A percentile compares a stretch with the other conserved stretches of the same genome.
These are phyloP conservation scores for Anastrepha ludens DNA, from an alignment of 1,140 invertebrate genomes.

Conservation along the genomic window DNA sequence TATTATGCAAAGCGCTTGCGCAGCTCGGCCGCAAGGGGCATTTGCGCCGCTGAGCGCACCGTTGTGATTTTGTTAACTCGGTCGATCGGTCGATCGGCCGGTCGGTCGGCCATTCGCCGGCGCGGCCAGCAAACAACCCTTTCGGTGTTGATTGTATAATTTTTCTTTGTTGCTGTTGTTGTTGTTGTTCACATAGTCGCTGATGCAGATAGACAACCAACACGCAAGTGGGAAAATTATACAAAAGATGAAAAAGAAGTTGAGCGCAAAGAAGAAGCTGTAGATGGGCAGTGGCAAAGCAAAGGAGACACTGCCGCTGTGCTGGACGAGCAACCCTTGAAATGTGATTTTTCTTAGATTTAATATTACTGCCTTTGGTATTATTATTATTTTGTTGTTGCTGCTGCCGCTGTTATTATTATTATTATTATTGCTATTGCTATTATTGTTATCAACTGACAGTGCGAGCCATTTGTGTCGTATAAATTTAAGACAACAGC, in stretches of 20 bases:
- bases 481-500: slow-evolving; percentile 38
- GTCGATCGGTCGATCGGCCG: neutral
- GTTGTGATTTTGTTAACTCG: slow-evolving; percentile 34
- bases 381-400: slow-evolving; percentile 3
- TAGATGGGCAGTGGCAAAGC: neutral
- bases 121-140: slow-evolving; percentile 22
- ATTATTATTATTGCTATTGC: neutral
- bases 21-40: slow-evolving; percentile 30
- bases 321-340: slow-evolving; percentile 20
- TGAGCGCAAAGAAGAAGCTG: neutral
- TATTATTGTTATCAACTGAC: slow-evolving; percentile 42
- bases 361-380: slow-evolving; percentile 27
- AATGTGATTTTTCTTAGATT: neutral
- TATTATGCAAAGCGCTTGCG: slow-evolving; percentile 50
- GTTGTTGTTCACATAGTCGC: neutral
- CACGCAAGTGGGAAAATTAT: slow-evolving; percentile 47
- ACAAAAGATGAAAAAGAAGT: slow-evolving; percentile 30
- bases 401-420: neutral
- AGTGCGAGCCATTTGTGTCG: slow-evolving; percentile 22
- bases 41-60: neutral
- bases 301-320: neutral
- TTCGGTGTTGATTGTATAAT: neutral
- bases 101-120: neutral
- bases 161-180: neutral
- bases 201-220: slow-evolving; percentile 32